Base-by-base conservation (phyloP, 2,888 invertebrate species). In the Clepsis dumicolana region DNA sequence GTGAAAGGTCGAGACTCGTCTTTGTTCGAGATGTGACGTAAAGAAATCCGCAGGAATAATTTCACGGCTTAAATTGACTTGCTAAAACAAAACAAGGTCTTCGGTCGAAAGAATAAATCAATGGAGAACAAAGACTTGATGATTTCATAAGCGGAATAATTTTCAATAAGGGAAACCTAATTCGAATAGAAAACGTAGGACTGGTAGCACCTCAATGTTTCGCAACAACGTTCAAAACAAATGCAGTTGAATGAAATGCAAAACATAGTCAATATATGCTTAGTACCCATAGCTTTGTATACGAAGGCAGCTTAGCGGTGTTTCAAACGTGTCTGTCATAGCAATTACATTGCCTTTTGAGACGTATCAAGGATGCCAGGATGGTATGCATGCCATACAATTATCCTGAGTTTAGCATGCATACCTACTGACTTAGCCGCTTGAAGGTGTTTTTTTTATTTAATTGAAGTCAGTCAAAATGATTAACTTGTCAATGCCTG, bases 291-390 rank as follows among this genome's bases (percentile, higher is more conserved):
- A 60, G 57, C 64, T 70, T 44, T 56, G 53, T 66, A 75, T 70
- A 74, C 66, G 69, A 57, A 66, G 68, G 66, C 27, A 65, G 71
- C 72, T 72, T 76, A 77, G 75, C 71, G 74, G 74, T 72, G 71
- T 72, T 73, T 70, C 70, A 75, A 77, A 77, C 79, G 80, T 77
- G 81, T 73, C 73, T 64, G 71, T 73, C 81, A 84, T 82, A 80
- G 78, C 77, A 85, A 87, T 87, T 80, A 81, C 75, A 67, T 75
- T 72, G 73, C 80, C 81, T 79, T 80, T 78, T 77, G 71, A 76
- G 70, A 66, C 67, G 44, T 57, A 48, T 62, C 64, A 57, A 72
- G 75, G 73, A 76, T 72, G 75, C 72, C 77, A 78, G 75, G 75
- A 73, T 68, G 69, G 77, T 79, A 78, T 78, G 80, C 84, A 82